These are phyloP conservation scores for Cryptocephalus moraei DNA, from an alignment of 2,888 invertebrate genomes.

Conservation along the genomic window DNA sequence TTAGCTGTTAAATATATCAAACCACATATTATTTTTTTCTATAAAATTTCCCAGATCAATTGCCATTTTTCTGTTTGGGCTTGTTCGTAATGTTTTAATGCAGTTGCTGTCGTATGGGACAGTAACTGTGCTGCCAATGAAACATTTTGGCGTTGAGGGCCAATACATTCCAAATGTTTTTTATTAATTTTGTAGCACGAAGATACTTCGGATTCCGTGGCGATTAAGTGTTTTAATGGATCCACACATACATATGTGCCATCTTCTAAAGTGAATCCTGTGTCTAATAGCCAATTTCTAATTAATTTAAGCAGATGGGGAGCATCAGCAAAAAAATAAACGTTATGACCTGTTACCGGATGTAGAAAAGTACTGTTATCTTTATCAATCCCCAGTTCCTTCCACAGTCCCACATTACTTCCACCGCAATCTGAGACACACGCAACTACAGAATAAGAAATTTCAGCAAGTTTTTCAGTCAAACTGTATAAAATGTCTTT, in stretches of 20 bases:
- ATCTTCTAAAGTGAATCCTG: slow-evolving; percentile 15
- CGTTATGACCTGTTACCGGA: slow-evolving; percentile 8
- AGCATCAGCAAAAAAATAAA: slow-evolving; percentile 15
- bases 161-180: slow-evolving; percentile 13
- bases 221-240: slow-evolving; percentile 6
- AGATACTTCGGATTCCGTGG: slow-evolving; percentile 7
- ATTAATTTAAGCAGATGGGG: slow-evolving; percentile 13
- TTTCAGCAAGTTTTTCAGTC: slow-evolving; percentile 13
- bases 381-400: slow-evolving; percentile 4
- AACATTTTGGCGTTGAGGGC: slow-evolving; percentile 16
- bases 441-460: no score
- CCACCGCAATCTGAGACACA: no score
- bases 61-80: slow-evolving; percentile 3
- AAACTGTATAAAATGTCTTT: slow-evolving; percentile 15
- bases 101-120: slow-evolving; percentile 18
- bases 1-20: slow-evolving; percentile 18
- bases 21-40: slow-evolving; percentile 19
- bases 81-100: slow-evolving; percentile 10
- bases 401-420: slow-evolving; percentile 23
- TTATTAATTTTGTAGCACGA: slow-evolving; percentile 8
- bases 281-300: slow-evolving; percentile 14
- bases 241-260: slow-evolving; percentile 10
- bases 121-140: slow-evolving; percentile 18
- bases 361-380: slow-evolving; percentile 2
- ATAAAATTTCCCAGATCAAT: no score